Evolutionary conservation across 2,113 vertebrate genomes (phyloP), one percentile per base, ranked within the genome.

Genomic region (Physeter macrocephalus): DNA sequence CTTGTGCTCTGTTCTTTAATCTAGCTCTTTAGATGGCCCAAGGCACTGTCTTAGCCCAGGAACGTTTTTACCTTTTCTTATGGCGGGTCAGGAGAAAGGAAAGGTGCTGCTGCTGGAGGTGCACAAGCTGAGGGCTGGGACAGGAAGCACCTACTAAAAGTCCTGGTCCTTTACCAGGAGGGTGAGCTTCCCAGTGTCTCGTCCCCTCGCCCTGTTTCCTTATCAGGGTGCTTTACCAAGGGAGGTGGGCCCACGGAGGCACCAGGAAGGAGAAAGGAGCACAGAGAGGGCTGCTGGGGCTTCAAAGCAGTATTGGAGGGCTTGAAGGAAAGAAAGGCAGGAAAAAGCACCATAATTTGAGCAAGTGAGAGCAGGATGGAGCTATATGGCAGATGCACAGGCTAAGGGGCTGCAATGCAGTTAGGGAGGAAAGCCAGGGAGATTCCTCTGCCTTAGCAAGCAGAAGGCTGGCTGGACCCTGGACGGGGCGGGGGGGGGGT

Each of bases 321-420:
- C 61, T 61, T 52, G 13, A 54, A 77, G n/a, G 92, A 67, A 71
- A 83, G 43, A 57, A 78, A 82, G 25, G 25, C 11, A 46, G 34
- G 61, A 52, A 10, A 39, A 83, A 49, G 20, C 14, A 84, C 69
- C 46, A 31, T 77, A 72, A 85, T 62, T 27, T 92, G 62, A 93
- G 36, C 46, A 74, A 59, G 39, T 78, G 71, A 88, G 57, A 92
- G 81, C 54, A 71, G 75, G 78, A 69, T 29, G 46, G 64, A 74
- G 74, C 72, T 54, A 1, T 20, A 6, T 36, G 84, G 83, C 69
- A 90, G 72, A 92, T 1, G 66, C 52, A 94, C 75, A 91, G 69
- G 59, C 74, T 43, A 81, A 89, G 95, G 96, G 97, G 90, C 88
- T 97, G 90, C 91, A 95, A 31, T 96, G 95, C 85, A 94, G 85